Evolutionary conservation across 2,797 vertebrate genomes (phyloP).

Genomic region (Lepilemur ruficaudatus): DNA sequence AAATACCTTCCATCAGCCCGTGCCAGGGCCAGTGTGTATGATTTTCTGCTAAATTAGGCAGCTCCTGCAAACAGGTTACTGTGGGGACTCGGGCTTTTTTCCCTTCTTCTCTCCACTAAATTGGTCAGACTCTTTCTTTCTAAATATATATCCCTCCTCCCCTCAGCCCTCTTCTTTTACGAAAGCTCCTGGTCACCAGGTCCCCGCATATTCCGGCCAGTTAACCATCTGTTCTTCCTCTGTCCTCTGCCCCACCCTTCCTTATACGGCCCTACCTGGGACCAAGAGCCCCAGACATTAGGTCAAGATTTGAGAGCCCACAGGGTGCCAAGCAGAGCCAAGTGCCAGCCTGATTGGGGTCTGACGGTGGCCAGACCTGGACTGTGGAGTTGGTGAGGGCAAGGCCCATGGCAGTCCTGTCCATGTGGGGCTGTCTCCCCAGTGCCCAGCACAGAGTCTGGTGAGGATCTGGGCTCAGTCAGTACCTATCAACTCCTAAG

Average conservation of each 20-base stretch:
- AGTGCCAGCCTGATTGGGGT: neutral
- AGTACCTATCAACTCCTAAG: neutral
- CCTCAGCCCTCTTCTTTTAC: neutral
- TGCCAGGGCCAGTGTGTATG: slow-evolving; percentile 82
- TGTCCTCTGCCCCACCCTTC: neutral
- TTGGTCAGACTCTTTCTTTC: slow-evolving; percentile 46
- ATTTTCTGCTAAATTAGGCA: slow-evolving; percentile 84
- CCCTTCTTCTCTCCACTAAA: slow-evolving; percentile 15
- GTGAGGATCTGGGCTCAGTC: neutral
- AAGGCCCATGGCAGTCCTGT: neutral
- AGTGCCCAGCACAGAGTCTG: neutral
- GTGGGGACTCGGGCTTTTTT: slow-evolving; percentile 39
- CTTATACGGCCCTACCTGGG: neutral
- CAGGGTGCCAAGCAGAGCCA: neutral
- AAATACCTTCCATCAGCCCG: slow-evolving; percentile 83
- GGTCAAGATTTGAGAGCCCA: neutral
- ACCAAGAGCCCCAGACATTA: neutral
- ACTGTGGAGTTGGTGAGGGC: neutral
- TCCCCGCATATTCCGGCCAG: neutral
- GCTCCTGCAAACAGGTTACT: slow-evolving; percentile 82
- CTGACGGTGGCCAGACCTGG: neutral
- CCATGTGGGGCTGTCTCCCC: neutral
- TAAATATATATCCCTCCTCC: slow-evolving; percentile 20
- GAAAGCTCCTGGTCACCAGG: slow-evolving; percentile 41
- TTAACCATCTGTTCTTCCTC: neutral